Conservation (phyloP, 2,888 invertebrate species). For the Xestia rhomboidea region DNA sequence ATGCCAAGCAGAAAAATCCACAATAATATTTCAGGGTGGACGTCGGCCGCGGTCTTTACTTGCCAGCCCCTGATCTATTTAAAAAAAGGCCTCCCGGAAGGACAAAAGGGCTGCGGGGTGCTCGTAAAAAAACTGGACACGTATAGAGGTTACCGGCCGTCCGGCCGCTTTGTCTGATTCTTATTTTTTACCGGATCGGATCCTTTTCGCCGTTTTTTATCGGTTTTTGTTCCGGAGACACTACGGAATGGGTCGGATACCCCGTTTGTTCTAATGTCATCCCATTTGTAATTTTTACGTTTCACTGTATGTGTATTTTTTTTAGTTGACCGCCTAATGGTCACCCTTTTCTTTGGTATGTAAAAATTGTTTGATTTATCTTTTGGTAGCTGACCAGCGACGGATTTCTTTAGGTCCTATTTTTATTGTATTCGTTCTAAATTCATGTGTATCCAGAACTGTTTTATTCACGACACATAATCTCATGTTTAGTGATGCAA, state of each 20-base stretch:
- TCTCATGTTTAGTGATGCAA: not conserved
- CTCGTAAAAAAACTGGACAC: constrained; percentile 90
- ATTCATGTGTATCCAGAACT: constrained; percentile 19
- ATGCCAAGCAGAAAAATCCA: constrained; percentile 90
- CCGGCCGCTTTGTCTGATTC: constrained; percentile 89
- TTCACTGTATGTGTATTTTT: constrained; percentile 76
- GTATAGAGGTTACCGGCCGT: constrained; percentile 86
- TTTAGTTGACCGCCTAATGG: constrained; percentile 81
- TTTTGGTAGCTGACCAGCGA: constrained; percentile 64
- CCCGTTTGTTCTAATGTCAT: constrained; percentile 88
- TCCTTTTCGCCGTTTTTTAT: constrained; percentile 89
- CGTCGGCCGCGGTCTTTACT: constrained; percentile 87
- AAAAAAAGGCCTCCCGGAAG: constrained; percentile 89
- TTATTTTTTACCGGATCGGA: constrained; percentile 90
- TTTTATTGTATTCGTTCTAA: constrained; percentile 53
- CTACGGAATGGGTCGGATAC: constrained; percentile 75
- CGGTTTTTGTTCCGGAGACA: constrained; percentile 90
- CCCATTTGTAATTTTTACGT: constrained; percentile 89
- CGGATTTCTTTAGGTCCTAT: constrained; percentile 68
- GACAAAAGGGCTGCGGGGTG: constrained; percentile 87
- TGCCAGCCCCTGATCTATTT: constrained; percentile 90
- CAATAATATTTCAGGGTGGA: constrained; percentile 90
- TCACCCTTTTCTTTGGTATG: constrained; percentile 81
- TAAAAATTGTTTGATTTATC: constrained; percentile 83
- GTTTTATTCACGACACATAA: not conserved